Evolutionary conservation across 37 sponge, comb jelly and placozoan genomes (phyloP).

Genomic region (Spongia lamella): DNA sequence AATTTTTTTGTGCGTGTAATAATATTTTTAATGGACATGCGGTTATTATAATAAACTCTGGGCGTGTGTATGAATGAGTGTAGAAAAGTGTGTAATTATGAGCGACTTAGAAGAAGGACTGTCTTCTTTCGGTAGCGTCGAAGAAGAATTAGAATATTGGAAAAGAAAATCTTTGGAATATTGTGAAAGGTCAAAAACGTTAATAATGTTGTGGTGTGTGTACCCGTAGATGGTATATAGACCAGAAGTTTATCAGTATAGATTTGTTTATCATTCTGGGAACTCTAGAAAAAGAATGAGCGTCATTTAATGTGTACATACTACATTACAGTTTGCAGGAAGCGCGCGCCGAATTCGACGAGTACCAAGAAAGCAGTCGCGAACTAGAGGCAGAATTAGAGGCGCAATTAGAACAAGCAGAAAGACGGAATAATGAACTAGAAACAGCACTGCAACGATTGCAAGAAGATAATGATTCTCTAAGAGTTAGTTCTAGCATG

Average conservation of each 20-base stretch:
- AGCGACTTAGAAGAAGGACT: constrained; percentile 9
- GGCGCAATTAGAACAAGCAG: constrained; percentile 90
- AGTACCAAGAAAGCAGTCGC: constrained; percentile 89
- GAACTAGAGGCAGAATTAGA: constrained; percentile 93
- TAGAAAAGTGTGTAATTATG: no score
- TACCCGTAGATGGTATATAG: constrained; percentile 12
- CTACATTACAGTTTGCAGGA: constrained; percentile 60
- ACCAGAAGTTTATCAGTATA: no score
- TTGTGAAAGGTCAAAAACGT: constrained; percentile 44
- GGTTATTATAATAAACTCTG: no score
- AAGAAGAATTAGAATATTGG: constrained; percentile 81
- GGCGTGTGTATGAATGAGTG: no score
- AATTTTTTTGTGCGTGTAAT: no score
- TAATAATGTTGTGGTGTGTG: constrained; percentile 17
- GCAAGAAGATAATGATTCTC: constrained; percentile 80
- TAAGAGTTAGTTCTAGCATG: constrained; percentile 53
- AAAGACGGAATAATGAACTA: constrained; percentile 72
- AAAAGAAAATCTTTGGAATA: constrained; percentile 71
- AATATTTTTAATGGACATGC: no score
- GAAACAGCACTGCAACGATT: constrained; percentile 50
- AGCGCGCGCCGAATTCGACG: constrained; percentile 81
- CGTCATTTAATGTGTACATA: neutral
- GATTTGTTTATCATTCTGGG: no score
- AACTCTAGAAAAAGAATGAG: no score
- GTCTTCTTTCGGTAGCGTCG: constrained; percentile 20